These are phyloP conservation scores for Campoletis raptor DNA, from an alignment of 2,888 invertebrate species.

Conservation along the genomic window DNA sequence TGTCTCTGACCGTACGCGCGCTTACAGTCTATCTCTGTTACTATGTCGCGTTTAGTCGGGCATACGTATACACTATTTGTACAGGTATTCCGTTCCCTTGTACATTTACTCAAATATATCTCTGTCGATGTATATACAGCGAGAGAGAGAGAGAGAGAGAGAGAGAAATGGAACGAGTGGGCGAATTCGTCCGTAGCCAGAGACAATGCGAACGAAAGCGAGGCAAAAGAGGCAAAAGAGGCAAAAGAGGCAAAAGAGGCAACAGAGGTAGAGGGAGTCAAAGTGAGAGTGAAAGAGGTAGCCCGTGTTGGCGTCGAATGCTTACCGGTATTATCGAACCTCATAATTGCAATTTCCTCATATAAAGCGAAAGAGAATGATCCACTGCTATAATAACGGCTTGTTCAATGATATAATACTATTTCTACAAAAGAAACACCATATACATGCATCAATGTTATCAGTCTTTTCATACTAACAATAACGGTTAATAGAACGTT, in stretches of 20 bases:
- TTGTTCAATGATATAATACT: constrained; percentile 23
- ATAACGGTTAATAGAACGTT: neutral
- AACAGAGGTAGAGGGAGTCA: neutral
- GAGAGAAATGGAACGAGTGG: constrained; percentile 43
- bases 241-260: neutral
- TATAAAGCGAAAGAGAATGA: constrained; percentile 13
- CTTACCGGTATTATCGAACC: constrained; percentile 54
- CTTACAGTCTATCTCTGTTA: constrained; percentile 44
- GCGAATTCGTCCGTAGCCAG: constrained; percentile 48
- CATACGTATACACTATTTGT: constrained; percentile 13
- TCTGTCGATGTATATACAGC: constrained; percentile 4
- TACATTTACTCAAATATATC: constrained; percentile 6
- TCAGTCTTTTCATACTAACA: constrained; percentile 5
- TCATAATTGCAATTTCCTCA: constrained; percentile 64
- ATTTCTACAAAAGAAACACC: constrained; percentile 21
- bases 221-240: constrained; percentile 33
- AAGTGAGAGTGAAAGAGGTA: constrained; percentile 36
- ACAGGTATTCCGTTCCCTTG: constrained; percentile 40
- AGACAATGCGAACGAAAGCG: constrained; percentile 64
- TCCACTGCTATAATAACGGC: constrained; percentile 38
- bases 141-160: neutral
- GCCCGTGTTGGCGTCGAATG: constrained; percentile 28
- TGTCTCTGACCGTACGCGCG: constrained; percentile 1
- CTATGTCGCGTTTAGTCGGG: constrained; percentile 58
- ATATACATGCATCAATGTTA: neutral